Evolutionary conservation across 2,113 vertebrate species (phyloP).

Genomic region (Oncorhynchus tshawytscha): DNA sequence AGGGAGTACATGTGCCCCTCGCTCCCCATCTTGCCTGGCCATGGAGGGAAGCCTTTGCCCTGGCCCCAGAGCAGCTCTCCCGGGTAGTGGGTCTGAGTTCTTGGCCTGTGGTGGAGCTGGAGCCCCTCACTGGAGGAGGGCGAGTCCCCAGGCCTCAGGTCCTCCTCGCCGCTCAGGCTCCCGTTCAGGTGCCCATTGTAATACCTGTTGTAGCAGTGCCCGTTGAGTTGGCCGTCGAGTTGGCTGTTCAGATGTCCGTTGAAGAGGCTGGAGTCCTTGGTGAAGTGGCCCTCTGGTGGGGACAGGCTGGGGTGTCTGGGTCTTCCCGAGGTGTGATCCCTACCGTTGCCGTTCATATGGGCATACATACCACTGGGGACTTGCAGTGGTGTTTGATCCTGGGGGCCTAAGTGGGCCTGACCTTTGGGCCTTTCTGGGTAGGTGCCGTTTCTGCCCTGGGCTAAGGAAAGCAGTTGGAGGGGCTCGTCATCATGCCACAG

Average conservation of each 20-base stretch:
- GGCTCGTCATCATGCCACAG: constrained; percentile 80
- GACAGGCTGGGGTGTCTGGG: constrained; percentile 75
- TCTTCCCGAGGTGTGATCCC: constrained; percentile 76
- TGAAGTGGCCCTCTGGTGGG: constrained; percentile 92
- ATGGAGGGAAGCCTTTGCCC: constrained; percentile 89
- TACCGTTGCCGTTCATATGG: constrained; percentile 80
- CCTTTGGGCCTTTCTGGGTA: constrained; percentile 77
- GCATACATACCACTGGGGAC: constrained; percentile 70
- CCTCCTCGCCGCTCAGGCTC: constrained; percentile 98
- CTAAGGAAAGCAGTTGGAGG: constrained; percentile 72
- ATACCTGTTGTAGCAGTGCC: constrained; percentile 86
- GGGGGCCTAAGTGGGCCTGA: constrained; percentile 62
- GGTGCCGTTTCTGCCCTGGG: constrained; percentile 69
- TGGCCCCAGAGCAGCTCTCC: constrained; percentile 98
- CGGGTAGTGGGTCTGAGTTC: constrained; percentile 91
- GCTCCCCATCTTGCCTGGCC: constrained; percentile 92
- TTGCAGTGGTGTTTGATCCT: background rate
- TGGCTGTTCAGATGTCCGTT: constrained; percentile 95
- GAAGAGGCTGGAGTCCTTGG: constrained; percentile 95
- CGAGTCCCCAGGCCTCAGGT: constrained; percentile 93
- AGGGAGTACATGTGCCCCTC: constrained; percentile 76
- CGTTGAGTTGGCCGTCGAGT: constrained; percentile 63
- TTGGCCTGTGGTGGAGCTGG: constrained; percentile 88
- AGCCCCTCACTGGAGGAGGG: constrained; percentile 86
- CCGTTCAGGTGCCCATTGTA: constrained; percentile 73